Conservation (phyloP, 2,113 vertebrate genomes). For the Mirounga angustirostris region DNA sequence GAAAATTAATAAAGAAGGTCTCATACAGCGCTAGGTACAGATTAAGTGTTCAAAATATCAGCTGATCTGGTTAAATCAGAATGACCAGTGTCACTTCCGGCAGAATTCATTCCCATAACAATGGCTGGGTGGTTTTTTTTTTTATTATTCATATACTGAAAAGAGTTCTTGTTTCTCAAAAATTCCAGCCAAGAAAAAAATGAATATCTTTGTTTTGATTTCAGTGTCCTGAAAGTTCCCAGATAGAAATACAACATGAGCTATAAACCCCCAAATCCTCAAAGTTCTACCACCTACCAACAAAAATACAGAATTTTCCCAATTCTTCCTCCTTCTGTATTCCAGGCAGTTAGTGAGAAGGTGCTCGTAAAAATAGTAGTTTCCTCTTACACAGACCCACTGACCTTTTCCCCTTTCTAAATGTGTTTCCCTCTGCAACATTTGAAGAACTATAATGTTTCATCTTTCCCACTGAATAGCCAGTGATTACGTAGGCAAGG, state of each 20-base stretch:
- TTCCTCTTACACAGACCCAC: background rate
- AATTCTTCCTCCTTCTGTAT: background rate
- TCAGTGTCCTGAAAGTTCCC: background rate
- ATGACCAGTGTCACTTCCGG: background rate
- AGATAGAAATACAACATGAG: background rate
- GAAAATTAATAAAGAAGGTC: background rate
- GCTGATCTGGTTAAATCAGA: background rate
- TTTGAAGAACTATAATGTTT: background rate
- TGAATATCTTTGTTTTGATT: background rate
- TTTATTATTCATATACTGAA: background rate
- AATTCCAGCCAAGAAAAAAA: background rate
- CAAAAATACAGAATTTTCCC: background rate
- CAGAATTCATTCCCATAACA: background rate
- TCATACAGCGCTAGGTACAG: background rate
- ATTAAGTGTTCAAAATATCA: background rate
- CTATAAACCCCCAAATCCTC: background rate
- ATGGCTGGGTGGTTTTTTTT: background rate
- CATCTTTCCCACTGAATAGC: constrained; percentile 18
- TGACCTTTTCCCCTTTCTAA: constrained; percentile 55
- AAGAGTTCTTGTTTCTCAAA: constrained; percentile 40
- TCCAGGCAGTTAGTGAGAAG: background rate
- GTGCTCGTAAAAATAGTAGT: background rate
- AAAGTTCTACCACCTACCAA: background rate
- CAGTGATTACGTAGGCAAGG: background rate
- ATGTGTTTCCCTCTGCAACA: background rate